Conservation (phyloP, 2,113 vertebrate species). For the Pteronura brasiliensis region DNA sequence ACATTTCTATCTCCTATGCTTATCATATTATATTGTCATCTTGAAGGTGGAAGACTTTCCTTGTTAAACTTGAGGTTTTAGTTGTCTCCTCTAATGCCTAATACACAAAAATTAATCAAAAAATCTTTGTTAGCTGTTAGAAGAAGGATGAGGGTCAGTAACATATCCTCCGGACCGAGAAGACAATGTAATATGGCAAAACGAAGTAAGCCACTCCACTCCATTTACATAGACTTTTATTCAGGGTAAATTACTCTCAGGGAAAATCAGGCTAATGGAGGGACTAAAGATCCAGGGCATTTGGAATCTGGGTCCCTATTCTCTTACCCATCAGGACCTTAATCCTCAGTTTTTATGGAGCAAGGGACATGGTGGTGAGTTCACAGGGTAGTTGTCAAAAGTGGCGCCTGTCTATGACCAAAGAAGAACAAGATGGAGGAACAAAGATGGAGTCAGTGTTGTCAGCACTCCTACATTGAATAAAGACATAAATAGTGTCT, state of each 20-base stretch:
- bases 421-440: not conserved
- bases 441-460: not conserved
- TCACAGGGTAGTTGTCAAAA: not conserved
- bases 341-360: not conserved
- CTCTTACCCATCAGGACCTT: not conserved
- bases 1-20: not conserved
- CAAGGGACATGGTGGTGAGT: not conserved
- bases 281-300: not conserved
- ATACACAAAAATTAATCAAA: not conserved
- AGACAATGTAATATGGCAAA: not conserved
- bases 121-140: not conserved
- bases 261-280: not conserved
- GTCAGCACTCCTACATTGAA: not conserved
- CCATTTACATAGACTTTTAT: not conserved
- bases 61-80: not conserved
- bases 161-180: not conserved
- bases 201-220: not conserved
- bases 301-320: not conserved
- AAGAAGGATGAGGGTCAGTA: not conserved
- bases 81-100: not conserved
- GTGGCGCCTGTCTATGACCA: not conserved
- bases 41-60: not conserved
- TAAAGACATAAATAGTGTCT: not conserved
- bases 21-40: not conserved
- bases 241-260: not conserved